Percentiles rank a stretch among this genome's conserved stretches.
Conservation (phyloP, 2,797 vertebrate genomes). For the Eurystomus glaucurus region DNA sequence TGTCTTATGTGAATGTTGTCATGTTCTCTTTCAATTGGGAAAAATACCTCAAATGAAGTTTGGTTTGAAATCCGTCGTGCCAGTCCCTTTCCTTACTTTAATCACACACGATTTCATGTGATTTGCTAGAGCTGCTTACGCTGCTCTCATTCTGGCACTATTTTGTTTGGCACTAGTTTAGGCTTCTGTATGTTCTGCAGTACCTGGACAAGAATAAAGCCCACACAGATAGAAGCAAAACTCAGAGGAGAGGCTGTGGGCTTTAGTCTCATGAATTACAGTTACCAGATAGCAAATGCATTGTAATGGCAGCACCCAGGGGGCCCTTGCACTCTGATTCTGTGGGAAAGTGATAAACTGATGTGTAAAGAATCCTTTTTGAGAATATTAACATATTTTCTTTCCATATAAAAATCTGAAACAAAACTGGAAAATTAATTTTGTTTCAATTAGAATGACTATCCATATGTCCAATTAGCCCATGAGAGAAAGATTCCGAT, state of each 20-base stretch:
- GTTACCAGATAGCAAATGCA: background rate
- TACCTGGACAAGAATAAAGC: background rate
- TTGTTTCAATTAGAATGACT: background rate
- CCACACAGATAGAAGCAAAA: background rate
- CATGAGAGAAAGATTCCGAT: background rate
- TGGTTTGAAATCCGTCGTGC: background rate
- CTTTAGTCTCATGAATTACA: background rate
- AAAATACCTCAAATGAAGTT: background rate
- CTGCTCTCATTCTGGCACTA: background rate
- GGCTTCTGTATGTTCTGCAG: background rate
- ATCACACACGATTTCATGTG: background rate
- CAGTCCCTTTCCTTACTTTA: background rate
- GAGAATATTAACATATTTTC: background rate
- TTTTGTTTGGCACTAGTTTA: background rate
- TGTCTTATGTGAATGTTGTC: background rate
- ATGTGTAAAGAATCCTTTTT: background rate
- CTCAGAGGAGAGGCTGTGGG: background rate
- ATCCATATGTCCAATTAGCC: background rate
- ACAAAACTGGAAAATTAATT: background rate
- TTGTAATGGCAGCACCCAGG: background rate
- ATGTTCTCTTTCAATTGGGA: background rate
- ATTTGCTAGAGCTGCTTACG: background rate
- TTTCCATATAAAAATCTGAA: background rate
- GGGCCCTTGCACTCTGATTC: background rate
- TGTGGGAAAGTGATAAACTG: background rate